These are phyloP conservation scores for Quadroppia sp. DNA, from an alignment of 2,888 invertebrate species.

Conservation along the genomic window DNA sequence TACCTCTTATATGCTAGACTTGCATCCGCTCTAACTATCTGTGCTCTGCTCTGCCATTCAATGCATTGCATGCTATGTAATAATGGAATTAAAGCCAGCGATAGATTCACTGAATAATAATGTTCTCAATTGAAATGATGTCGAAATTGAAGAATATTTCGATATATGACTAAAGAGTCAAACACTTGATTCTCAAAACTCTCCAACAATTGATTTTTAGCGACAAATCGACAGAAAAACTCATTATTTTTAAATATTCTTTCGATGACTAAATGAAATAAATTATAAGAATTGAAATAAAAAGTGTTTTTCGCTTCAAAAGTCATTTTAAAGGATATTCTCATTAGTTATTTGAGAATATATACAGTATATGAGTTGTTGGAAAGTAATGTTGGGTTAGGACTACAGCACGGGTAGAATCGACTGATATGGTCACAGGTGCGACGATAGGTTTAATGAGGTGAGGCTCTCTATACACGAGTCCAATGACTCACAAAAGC, in stretches of 20 bases:
- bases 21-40: background rate
- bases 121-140: conserved; percentile 8
- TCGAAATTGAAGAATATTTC: background rate
- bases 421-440: conserved; percentile 22
- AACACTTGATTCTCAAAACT: background rate
- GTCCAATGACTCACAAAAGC: conserved; percentile 35
- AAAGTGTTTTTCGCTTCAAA: background rate
- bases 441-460: conserved; percentile 35
- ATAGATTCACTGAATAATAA: conserved; percentile 24
- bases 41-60: background rate
- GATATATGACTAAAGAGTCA: background rate
- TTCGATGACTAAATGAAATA: too few species aligned
- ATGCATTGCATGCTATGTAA: conserved; percentile 22
- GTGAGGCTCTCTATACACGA: conserved; percentile 36
- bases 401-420: too few species aligned
- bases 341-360: background rate
- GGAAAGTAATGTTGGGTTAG: background rate
- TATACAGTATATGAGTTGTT: background rate
- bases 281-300: background rate
- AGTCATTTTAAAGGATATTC: background rate
- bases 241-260: background rate
- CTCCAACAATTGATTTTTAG: background rate
- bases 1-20: conserved; percentile 23
- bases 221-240: background rate
- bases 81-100: conserved; percentile 32